Evolutionary conservation across 1,140 invertebrate species (phyloP), one percentile per base, ranked within the genome.

Genomic region (Orius laevigatus): DNA sequence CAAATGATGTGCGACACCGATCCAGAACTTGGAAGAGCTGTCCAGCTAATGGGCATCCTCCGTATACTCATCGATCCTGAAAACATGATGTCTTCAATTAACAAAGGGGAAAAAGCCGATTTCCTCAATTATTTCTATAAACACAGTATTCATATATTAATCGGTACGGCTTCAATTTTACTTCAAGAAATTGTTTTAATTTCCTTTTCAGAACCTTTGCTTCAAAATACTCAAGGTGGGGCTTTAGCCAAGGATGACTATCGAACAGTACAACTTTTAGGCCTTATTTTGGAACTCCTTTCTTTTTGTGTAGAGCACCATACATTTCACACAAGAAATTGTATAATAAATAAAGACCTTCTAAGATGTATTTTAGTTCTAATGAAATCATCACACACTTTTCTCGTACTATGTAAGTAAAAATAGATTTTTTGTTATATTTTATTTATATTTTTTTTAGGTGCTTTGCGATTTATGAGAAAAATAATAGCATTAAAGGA

Each of bases 291-390:
- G 48, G 94, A 98, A 64, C 69, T 99, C 55, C 70, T 98, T 44
- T 89, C 90, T n/a, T 99, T 98, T 66, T 99, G 94, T 68, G 91
- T 98, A n/a, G 95, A 98, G 67, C 93, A 98, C 72, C 96, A 99
- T 68, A 89, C 87, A 40, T 97, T 94, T 70, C 92, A 98, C 66
- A 95, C 98, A 61, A 96, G 96, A 65, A 96, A 94, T 62, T 97
- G 90, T 66, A 86, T 98, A 63, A 76, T 98, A 55, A 90, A 90
- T 65, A 96, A 94, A 71, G 92, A 98, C 71, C 72, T 99, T 53
- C 73, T 98, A 45, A 79, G 86, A 62, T 76, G 86, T 66, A 90
- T 98, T 63, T 70, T 98, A 52, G 88, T 98, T 51, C 72, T 98
- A 39, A 92, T 98, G 83, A 92, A 93, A 66, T 97, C 93, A 20